A percentile compares a stretch with the other conserved stretches of the same genome.
Conservation (phyloP, 2,113 vertebrate genomes). For the Stomatorhinus ivindoensis region DNA sequence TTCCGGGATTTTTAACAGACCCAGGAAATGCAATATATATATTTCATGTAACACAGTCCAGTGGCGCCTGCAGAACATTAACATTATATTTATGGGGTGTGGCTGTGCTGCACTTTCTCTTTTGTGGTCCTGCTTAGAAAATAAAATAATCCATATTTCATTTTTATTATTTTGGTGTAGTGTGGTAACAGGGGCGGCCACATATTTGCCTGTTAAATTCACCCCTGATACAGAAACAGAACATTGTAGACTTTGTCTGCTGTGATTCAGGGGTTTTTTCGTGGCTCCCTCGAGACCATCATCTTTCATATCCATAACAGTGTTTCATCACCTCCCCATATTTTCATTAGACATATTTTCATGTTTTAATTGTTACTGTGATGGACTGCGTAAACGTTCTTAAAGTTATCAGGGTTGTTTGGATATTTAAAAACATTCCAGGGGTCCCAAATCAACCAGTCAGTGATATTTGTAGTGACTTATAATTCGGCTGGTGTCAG, state of each 20-base stretch:
- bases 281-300: constrained; percentile 14
- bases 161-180: not conserved
- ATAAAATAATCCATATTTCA: not conserved
- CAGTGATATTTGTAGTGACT: not conserved
- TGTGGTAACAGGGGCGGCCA: not conserved
- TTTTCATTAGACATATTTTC: not conserved
- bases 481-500: not conserved
- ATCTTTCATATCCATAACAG: constrained; percentile 25
- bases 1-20: constrained; percentile 58
- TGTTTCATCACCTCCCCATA: constrained; percentile 10
- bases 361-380: not conserved
- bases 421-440: not conserved
- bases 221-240: not conserved
- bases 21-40: constrained; percentile 17
- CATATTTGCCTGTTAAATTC: not conserved
- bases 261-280: not conserved
- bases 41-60: not conserved
- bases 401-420: not conserved
- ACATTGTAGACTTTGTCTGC: not conserved
- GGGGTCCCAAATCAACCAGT: not conserved
- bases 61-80: not conserved
- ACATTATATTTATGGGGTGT: not conserved
- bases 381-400: not conserved
- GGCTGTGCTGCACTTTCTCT: not conserved
- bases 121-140: not conserved